A percentile compares a stretch with the other conserved stretches of the same genome.
Evolutionary conservation across 2,797 vertebrate species (phyloP).

Genomic region (Urocyon cinereoargenteus): DNA sequence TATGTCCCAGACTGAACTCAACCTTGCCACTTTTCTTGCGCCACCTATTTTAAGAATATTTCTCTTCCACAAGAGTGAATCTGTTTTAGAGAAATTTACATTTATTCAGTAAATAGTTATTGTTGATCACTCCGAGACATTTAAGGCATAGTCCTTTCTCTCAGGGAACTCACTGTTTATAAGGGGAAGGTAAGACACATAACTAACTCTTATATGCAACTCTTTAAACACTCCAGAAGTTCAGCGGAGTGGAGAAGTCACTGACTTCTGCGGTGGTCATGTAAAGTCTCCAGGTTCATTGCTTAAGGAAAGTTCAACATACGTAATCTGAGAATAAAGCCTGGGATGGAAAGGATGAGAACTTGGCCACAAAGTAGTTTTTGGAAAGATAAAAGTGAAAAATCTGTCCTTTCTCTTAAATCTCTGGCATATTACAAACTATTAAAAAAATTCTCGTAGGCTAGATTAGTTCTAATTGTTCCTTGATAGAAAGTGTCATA

Average conservation of each 20-base stretch:
- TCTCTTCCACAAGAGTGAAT: background rate
- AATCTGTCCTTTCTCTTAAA: slow-evolving; percentile 18
- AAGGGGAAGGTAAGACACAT: background rate
- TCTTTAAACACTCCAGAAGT: background rate
- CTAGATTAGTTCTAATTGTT: background rate
- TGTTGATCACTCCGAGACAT: background rate
- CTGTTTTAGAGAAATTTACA: slow-evolving; percentile 1
- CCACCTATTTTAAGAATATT: background rate
- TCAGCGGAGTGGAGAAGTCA: background rate
- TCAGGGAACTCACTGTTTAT: background rate
- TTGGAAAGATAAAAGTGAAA: slow-evolving; percentile 37
- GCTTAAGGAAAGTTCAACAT: background rate
- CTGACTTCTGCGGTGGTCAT: background rate
- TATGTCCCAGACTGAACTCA: background rate
- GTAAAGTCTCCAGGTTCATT: background rate
- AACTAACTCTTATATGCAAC: background rate
- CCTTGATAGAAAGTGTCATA: background rate
- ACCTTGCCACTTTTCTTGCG: background rate
- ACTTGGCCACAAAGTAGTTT: background rate
- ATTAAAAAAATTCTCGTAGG: background rate
- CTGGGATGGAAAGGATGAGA: background rate
- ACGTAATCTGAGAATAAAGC: background rate
- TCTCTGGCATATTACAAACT: slow-evolving; percentile 5
- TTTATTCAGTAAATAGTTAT: background rate
- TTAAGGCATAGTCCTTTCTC: background rate